Base-by-base conservation (phyloP, 2,888 invertebrate genomes). In the Torymus auratus region DNA sequence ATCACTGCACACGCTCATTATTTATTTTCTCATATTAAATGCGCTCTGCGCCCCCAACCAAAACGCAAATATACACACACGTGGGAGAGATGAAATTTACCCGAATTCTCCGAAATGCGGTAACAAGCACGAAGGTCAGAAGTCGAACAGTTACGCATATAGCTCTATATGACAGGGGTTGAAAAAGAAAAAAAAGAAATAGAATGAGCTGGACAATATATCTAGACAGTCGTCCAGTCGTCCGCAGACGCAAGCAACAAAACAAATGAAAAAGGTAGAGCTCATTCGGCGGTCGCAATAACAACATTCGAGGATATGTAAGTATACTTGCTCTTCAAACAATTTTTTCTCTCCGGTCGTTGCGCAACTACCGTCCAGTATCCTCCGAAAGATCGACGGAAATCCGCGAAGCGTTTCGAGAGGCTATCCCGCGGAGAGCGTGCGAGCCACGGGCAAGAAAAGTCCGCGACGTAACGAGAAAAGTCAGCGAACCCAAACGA, bases 391-490 rank as follows among this genome's bases (percentile, higher is more conserved):
- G 72, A 78, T 72, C 78, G 17, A 53, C 65, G 72, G 61, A 76
- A 76, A 76, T 76, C 65, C 72, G 53, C 78, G 71, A 65, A 72
- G 72, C 72, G 78, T 67, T 71, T 72, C 58, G 58, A 68, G 55
- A 69, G 69, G 60, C 78, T 60, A 72, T 72, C 72, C 28, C 13
- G 12, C 41, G 14, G 2, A 60, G 3, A 17, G 12, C 15, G 13
- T 15, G 10, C 28, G n/a, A n/a, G 20, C 10, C 5, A 61, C 60
- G 62, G 41, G 55, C 62, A 64, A 69, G 74, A 69, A 79, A 79
- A 69, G 68, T 50, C 70, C 68, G 7, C 60, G 62, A 69, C 55
- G 73, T 73, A 80, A 70, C 74, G 70, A 80, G 70, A 70, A 74
- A 80, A 75, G 69, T 74, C 74, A 74, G 69, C 62, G 73, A 70